Evolutionary conservation across 2,797 vertebrate genomes (phyloP).

Genomic region (Chelmon rostratus): DNA sequence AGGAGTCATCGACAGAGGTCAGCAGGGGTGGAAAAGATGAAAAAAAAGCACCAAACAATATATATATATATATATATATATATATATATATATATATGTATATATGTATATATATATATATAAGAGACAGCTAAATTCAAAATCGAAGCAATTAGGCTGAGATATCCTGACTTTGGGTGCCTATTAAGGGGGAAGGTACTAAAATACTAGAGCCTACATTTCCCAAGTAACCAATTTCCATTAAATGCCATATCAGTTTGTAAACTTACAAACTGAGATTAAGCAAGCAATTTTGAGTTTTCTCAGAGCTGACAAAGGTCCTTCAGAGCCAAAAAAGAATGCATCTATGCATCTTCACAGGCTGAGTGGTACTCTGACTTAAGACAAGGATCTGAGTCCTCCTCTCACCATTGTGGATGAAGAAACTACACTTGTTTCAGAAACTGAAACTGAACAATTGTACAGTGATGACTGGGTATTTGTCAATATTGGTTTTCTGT

Average conservation of each 20-base stretch:
- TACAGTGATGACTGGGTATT: not conserved
- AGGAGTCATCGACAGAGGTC: constrained; percentile 27
- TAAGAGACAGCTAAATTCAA: too few relatives aligned
- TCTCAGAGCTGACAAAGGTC: constrained; percentile 2
- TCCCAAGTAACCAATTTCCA: not conserved
- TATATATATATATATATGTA: too few relatives aligned
- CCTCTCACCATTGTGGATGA: not conserved
- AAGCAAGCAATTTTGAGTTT: too few relatives aligned
- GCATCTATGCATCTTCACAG: not conserved
- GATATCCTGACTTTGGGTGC: not conserved
- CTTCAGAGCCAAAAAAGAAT: too few relatives aligned
- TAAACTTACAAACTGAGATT: too few relatives aligned
- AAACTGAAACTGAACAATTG: not conserved
- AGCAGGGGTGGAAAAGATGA: constrained; percentile 14
- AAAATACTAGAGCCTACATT: not conserved
- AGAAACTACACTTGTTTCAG: not conserved
- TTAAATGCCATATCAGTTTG: too few relatives aligned
- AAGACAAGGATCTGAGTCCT: not conserved
- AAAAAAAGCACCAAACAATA: constrained; percentile 2
- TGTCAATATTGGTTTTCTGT: not conserved
- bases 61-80: too few relatives aligned
- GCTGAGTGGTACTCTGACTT: not conserved
- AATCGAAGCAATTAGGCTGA: too few relatives aligned
- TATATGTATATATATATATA: too few relatives aligned
- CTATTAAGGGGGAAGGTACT: not conserved